A percentile compares a stretch with the other conserved stretches of the same genome.
Evolutionary conservation across 2,797 vertebrate species (phyloP).

Genomic region (Tarsius wallacei): DNA sequence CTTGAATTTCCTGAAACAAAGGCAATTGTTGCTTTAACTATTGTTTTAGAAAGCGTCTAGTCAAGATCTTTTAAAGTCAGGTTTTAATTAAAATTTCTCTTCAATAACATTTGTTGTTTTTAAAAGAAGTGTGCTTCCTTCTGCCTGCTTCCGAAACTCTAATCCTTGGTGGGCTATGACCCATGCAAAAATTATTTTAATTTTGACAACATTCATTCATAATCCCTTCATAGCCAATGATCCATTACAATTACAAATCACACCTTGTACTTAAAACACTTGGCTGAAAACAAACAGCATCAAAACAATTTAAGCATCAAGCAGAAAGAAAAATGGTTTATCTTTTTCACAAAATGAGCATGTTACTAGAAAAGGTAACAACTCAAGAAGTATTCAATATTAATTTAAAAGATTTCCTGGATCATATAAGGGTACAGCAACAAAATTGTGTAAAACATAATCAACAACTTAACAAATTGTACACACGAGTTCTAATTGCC

Average conservation of each 20-base stretch:
- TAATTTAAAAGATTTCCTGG: neutral
- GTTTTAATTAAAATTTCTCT: slow-evolving; percentile 66
- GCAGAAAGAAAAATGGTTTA: slow-evolving; percentile 5
- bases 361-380: neutral
- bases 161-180: slow-evolving; percentile 48
- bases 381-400: neutral
- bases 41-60: neutral
- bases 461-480: neutral
- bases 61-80: neutral
- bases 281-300: slow-evolving; percentile 33
- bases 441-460: slow-evolving; percentile 12
- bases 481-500: neutral
- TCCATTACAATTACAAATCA: slow-evolving; percentile 60
- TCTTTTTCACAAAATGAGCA: slow-evolving; percentile 46
- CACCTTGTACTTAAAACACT: slow-evolving; percentile 59
- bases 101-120: slow-evolving; percentile 50
- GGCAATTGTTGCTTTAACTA: neutral
- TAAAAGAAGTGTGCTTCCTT: slow-evolving; percentile 52
- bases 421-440: neutral
- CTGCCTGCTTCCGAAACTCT: neutral
- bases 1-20: slow-evolving; percentile 38
- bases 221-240: slow-evolving; percentile 43
- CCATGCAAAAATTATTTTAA: slow-evolving; percentile 26
- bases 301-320: slow-evolving; percentile 42
- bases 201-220: slow-evolving; percentile 48